Base-by-base conservation (phyloP, 2,888 invertebrate genomes). In the Diarsia mendica region DNA sequence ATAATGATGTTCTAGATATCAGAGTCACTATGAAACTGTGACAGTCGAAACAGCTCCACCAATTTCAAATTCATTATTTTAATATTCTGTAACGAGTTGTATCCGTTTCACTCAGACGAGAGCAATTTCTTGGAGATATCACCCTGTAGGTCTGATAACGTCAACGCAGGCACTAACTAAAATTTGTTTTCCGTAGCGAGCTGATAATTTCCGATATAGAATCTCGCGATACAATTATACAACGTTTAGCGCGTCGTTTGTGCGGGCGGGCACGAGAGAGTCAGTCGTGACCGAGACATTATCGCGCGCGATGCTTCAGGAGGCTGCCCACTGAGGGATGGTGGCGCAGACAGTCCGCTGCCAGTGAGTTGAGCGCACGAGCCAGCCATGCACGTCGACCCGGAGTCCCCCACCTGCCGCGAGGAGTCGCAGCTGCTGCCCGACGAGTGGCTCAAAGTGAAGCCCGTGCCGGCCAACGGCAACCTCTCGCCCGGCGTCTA, bases 291-390 rank as follows among this genome's bases (percentile, higher is more conserved):
- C 91, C 92, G 95, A 91, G 93, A 92, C 94, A 96, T 96, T 96
- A 96, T 95, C 96, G 95, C 94, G 94, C 89, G 93, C 94, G 95
- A 94, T 94, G 96, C 95, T 95, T 93, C 95, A 95, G 96, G 94
- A 93, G 94, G 92, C 90, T 91, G 88, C 89, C 87, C 88, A 82
- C 87, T 90, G 93, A 92, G 94, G 95, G 94, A 93, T 94, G 94
- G 89, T 90, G 92, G 90, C 92, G 91, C 95, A 94, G 90, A 94
- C 91, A 89, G 84, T 89, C 89, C 90, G 91, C 91, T 82, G 90
- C 88, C 82, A 91, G 89, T 91, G 91, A 91, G 86, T 77, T 93
- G 93, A 92, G 92, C 92, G 93, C 92, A 95, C 95, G 95, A 92
- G 92, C 87, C 87, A 87, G 90, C 89, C 93, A 96, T 95, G 96